Percentiles rank a stretch among this genome's conserved stretches.
Evolutionary conservation across 1,140 invertebrate genomes (phyloP).

Genomic region (Choristoneura fumiferana): DNA sequence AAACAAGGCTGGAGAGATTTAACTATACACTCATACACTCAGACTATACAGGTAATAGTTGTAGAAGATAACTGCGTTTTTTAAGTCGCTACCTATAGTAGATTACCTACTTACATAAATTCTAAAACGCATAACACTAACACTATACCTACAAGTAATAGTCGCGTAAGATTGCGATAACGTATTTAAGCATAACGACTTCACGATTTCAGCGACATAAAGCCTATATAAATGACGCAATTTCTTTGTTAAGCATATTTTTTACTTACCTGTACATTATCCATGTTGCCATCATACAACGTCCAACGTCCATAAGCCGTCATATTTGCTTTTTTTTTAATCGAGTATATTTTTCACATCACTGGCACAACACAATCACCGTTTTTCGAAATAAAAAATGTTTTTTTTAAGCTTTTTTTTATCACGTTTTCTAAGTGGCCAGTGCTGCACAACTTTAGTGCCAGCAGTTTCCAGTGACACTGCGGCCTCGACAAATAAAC

Average conservation of each 20-base stretch:
- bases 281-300: constrained; percentile 55
- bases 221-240: neutral
- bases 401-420: too few relatives aligned
- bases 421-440: neutral
- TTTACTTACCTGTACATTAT: constrained; percentile 53
- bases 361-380: neutral
- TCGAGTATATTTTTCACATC: neutral
- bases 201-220: neutral
- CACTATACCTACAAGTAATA: too few relatives aligned
- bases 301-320: constrained; percentile 67
- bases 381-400: neutral
- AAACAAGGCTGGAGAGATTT: too few relatives aligned
- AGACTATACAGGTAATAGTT: too few relatives aligned
- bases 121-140: too few relatives aligned
- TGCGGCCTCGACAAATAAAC: constrained; percentile 46
- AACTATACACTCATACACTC: too few relatives aligned
- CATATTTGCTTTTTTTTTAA: constrained; percentile 37
- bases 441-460: constrained; percentile 9
- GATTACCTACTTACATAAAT: too few relatives aligned
- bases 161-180: too few relatives aligned
- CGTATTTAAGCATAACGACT: too few relatives aligned
- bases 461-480: constrained; percentile 43
- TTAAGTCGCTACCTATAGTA: too few relatives aligned
- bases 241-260: neutral
- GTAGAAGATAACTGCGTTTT: too few relatives aligned